Base-by-base conservation (phyloP, 2,113 vertebrate species). In the Urocynchramus pylzowi region DNA sequence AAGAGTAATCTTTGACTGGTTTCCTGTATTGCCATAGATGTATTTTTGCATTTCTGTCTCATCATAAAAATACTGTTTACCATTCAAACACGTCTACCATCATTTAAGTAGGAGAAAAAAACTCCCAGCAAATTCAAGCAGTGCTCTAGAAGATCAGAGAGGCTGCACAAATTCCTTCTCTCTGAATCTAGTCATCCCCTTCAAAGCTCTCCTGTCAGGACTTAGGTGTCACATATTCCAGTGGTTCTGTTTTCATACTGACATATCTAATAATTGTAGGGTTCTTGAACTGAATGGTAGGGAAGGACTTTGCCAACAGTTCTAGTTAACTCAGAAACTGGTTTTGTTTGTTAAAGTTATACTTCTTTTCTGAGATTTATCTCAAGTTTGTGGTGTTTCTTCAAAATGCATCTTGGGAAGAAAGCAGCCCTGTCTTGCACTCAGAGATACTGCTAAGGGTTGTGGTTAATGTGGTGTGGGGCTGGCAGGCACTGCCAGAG, bases 191-290 rank as follows among this genome's bases (percentile, higher is more conserved):
- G 63, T 91, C 50, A 44, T 89, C 50, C 7, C 75, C 76, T 90
- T 93, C 69, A 90, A 80, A 92, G 79, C 39, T 94, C n/a, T 74
- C 82, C 44, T 86, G 59, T 84, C 73, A 84, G 85, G 26, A 90
- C 64, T 78, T 88, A 61, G 35, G 49, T 19, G 6, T 94, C 93
- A 91, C 53, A 65, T 87, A 87, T 89, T 96, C 65, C 61, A 89
- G 41, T 37, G 30, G 64, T 53, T 94, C 82, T 93, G 56, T 93
- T 95, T 92, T 75, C n/a, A 27, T 89, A 44, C 61, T 87, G 89
- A 79, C 28, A 16, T 84, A 56, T 71, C 77, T 94, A 82, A 61
- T 89, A 87, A 92, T 24, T 35, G 33, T 52, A 83, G 60, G 33
- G 49, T 56, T 82, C 82, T 92, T 53, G 47, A 90, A 86, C 47